Base-by-base conservation (phyloP, 2,797 vertebrate genomes). In the Pseudomugil tenellus region DNA sequence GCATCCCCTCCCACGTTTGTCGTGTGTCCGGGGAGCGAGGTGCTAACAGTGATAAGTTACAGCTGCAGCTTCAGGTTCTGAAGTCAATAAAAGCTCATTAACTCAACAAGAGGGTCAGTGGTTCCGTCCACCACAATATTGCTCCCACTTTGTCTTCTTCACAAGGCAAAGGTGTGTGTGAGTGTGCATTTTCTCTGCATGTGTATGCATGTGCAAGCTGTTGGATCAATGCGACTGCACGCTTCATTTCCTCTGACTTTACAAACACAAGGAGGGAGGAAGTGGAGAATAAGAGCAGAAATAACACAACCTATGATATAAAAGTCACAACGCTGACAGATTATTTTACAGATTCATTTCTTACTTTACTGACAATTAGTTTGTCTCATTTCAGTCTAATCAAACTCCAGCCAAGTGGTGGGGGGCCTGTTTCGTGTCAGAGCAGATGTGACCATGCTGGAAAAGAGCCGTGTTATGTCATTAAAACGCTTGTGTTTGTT, bases 31-130 rank as follows among this genome's bases (percentile, higher is more conserved):
- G 79, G 83, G 91, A 92, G 77, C 43, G 75, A 71, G 86, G 78
- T 43, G 73, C 90, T 94, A 93, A 93, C 89, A 70, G 88, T 95
- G 93, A 94, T 94, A 94, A 94, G 93, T 94, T 94, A 83, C 90
- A 90, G 92, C 85, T 85, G 89, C 82, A 77, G 89, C 90, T 90
- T 89, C 92, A 86, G 88, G 88, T 91, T 84, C 88, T 92, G 80
- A 41, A 93, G 93, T 95, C 94, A 94, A 95, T 95, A 95, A 94
- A 94, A 92, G 86, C 93, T 93, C 92, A 94, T 95, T 95, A 95
- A 86, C 89, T 84, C 87, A 88, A 91, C 87, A 81, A 87, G 90
- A 83, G 87, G 93, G 91, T 93, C 93, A 91, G 89, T 80, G 81
- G 87, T 81, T 88, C 67, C 69, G 79, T 92, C 89, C 77, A 57